Conservation (phyloP, 2,113 vertebrate genomes). For the Clarias magur region DNA sequence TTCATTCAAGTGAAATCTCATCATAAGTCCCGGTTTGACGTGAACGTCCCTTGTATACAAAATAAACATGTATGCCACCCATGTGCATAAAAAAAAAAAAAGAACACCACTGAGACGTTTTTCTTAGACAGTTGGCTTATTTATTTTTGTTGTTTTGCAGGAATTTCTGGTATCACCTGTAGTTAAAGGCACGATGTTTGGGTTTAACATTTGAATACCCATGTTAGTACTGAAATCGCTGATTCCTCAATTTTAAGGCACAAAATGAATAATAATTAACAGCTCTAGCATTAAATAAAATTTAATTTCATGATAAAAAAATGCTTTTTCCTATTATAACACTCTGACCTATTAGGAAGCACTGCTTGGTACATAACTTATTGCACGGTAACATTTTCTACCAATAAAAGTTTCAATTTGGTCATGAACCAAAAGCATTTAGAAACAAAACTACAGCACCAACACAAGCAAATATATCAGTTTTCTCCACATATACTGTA, state of each 20-base stretch:
- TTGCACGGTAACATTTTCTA: background rate
- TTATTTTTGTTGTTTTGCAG: background rate
- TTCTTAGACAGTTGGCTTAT: background rate
- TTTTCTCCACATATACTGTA: background rate
- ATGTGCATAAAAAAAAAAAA: background rate
- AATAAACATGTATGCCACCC: background rate
- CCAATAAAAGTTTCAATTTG: background rate
- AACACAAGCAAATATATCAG: background rate
- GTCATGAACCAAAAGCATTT: background rate
- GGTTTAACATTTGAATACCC: no score
- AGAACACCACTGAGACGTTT: background rate
- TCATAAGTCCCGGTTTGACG: no score
- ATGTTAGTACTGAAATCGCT: background rate
- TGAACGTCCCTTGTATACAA: background rate
- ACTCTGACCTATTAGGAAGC: background rate
- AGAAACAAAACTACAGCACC: background rate
- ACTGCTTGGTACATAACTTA: background rate
- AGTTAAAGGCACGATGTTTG: constrained; percentile 8
- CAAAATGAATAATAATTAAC: background rate
- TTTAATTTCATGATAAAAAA: background rate
- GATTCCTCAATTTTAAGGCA: background rate
- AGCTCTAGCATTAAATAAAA: background rate
- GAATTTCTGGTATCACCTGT: background rate
- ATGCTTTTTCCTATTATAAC: background rate
- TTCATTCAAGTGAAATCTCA: no score